Evolutionary conservation across 2,113 vertebrate species (phyloP).

Genomic region (Cranoglanis bouderius): DNA sequence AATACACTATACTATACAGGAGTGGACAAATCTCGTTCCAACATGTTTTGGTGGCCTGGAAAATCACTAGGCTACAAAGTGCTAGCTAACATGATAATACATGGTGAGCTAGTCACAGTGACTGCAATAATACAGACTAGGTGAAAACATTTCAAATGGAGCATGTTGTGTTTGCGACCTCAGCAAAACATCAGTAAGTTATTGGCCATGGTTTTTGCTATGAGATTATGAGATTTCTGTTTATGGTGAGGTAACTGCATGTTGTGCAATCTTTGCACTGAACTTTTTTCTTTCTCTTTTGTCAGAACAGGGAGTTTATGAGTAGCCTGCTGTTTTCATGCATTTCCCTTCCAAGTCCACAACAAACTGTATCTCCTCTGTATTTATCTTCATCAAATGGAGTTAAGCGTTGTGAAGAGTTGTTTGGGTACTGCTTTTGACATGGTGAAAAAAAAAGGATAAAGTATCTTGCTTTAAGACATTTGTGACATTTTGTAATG

Average conservation of each 20-base stretch:
- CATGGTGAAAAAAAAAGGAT: neutral
- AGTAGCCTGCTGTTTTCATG: neutral
- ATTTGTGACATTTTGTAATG: neutral
- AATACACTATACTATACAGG: neutral
- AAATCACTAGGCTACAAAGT: neutral
- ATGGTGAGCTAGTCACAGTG: neutral
- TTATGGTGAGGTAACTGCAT: neutral
- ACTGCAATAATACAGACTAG: neutral
- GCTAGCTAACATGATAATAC: neutral
- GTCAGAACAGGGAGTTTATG: neutral
- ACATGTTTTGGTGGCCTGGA: neutral
- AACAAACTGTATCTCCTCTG: neutral
- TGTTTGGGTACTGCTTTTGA: neutral
- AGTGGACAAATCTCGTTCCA: neutral
- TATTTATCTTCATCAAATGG: neutral
- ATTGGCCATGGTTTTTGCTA: neutral
- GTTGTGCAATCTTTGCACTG: neutral
- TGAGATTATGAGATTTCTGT: neutral
- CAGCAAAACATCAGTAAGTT: neutral
- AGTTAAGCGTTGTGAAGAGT: neutral
- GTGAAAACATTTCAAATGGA: neutral
- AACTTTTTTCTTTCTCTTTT: neutral
- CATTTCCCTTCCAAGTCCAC: neutral
- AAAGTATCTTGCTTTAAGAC: neutral
- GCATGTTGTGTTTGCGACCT: neutral